Evolutionary conservation across 2,888 invertebrate genomes (phyloP).

Genomic region (Ferrisia virgata): DNA sequence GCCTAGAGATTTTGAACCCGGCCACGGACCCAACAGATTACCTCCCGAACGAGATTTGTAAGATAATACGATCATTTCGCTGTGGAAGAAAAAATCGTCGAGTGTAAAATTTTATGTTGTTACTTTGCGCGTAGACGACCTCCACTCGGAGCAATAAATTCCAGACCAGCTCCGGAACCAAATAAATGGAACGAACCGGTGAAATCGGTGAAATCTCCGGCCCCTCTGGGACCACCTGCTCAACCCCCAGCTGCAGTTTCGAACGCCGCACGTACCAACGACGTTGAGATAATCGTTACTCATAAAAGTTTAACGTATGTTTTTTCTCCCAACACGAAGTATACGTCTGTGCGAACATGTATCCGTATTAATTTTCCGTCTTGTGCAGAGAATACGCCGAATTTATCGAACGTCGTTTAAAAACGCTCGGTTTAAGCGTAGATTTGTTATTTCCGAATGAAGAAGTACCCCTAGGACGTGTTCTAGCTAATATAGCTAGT

Average conservation of each 20-base stretch:
- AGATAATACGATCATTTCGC: background rate
- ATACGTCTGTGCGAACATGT: no score
- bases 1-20: constrained; percentile 18
- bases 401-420: constrained; percentile 76
- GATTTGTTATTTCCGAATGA: constrained; percentile 89
- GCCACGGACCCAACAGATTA: background rate
- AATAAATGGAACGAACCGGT: constrained; percentile 37
- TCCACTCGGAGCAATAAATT: background rate
- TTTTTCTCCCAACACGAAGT: no score
- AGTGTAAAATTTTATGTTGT: no score
- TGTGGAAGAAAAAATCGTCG: no score
- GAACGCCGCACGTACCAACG: constrained; percentile 58
- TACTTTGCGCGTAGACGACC: background rate
- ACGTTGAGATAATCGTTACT: constrained; percentile 87
- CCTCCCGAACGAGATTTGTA: background rate
- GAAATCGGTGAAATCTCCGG: background rate
- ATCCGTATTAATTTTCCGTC: background rate
- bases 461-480: constrained; percentile 74
- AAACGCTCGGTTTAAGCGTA: constrained; percentile 73
- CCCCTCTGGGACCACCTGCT: background rate
- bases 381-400: constrained; percentile 76
- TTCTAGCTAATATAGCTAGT: constrained; percentile 81
- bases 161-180: background rate
- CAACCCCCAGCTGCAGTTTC: background rate
- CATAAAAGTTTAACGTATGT: constrained; percentile 77